These are phyloP conservation scores for Cyprinodon diabolis DNA, from an alignment of 2,797 vertebrate species.

Conservation along the genomic window DNA sequence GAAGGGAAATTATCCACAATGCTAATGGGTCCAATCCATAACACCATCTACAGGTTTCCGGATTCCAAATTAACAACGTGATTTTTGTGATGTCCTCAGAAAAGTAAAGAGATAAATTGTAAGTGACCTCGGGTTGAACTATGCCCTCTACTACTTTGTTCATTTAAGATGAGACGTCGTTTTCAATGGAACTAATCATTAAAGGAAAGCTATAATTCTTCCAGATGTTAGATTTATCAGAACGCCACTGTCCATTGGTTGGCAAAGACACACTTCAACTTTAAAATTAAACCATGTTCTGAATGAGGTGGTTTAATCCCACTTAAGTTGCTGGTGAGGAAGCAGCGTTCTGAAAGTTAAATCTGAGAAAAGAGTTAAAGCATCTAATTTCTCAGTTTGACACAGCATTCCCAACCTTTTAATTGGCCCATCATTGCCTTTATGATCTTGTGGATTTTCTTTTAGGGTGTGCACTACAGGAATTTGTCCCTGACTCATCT, in stretches of 20 bases:
- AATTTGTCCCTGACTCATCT: too few species aligned
- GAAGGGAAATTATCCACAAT: conserved; percentile 19
- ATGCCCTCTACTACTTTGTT: conserved; percentile 9
- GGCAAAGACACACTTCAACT: neutral
- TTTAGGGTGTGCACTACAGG: neutral
- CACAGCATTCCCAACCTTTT: neutral
- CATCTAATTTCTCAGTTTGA: neutral
- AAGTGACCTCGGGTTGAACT: conserved; percentile 28
- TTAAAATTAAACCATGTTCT: neutral
- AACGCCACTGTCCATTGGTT: neutral
- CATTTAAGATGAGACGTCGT: conserved; percentile 6
- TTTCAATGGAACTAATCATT: neutral
- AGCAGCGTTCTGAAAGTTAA: neutral
- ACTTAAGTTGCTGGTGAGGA: too few species aligned
- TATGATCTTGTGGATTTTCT: neutral
- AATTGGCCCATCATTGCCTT: neutral
- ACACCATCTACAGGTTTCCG: conserved; percentile 16
- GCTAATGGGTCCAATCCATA: neutral
- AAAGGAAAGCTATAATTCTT: neutral
- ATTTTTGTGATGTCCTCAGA: conserved; percentile 2
- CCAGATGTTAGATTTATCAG: neutral
- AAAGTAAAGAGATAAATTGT: conserved; percentile 5
- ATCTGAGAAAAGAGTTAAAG: neutral
- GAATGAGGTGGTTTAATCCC: too few species aligned
- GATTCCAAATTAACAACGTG: conserved; percentile 7